Base-by-base conservation (phyloP, 2,113 vertebrate genomes). In the Perca schrenkii region DNA sequence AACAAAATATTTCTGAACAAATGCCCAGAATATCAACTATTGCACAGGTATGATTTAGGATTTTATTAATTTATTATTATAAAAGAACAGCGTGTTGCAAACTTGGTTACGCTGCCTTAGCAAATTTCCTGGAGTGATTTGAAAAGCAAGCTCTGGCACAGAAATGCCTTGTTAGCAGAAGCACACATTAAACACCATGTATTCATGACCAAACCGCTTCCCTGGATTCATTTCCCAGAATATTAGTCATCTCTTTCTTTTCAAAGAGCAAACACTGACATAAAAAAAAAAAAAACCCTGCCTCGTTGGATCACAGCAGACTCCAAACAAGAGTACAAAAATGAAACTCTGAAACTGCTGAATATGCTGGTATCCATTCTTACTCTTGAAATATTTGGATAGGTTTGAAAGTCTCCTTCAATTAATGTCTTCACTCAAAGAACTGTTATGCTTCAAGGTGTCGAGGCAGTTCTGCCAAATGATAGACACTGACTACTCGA, bases 1-100 rank as follows among this genome's bases (percentile, higher is more conserved):
- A 71, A 70, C 31, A 17, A 25, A 77, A 79, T 10, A 77, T 58
- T 88, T 68, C 22, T 56, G 4, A 77, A 50, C 34, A n/a, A 71
- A 57, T 40, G 17, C 31, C 40, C 25, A 75, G 8, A 47, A 69
- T 65, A 70, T 61, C 5, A 69, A 58, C 60, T 36, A 4, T 40
- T 61, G 40, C 28, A 57, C 57, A 50, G 0, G 14, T 68, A 70
- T 36, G 19, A 49, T 50, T 25, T 28, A 36, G 2, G 50, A 69
- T 58, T 43, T 16, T 8, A 22, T 31, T 46, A 43, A 2, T 10
- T 75, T 74, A 68, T 70, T 43, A n/a, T n/a, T n/a, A n/a, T n/a
- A n/a, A 43, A 43, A 49, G 49, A 80, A 25, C 43, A 67, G 17
- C 14, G 6, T 62, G 34, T 69, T 71, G 47, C 13, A 58, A 69